Percentiles rank a stretch among this genome's conserved stretches.
Evolutionary conservation across 2,797 vertebrate genomes (phyloP).

Genomic region (Pangasius larnaudii): DNA sequence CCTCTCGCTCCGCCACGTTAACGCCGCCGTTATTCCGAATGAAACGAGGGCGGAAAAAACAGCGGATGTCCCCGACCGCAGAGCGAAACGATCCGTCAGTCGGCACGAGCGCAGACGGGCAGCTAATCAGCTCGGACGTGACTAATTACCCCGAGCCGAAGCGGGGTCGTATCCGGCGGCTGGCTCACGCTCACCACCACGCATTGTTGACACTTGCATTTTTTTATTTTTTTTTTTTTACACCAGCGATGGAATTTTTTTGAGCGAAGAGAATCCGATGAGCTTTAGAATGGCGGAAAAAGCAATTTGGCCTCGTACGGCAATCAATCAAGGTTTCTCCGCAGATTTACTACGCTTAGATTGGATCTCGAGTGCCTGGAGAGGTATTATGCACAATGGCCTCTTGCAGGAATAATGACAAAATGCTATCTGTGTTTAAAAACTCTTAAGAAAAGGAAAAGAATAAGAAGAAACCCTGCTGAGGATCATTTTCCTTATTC

Average conservation of each 20-base stretch:
- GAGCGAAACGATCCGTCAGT: background rate
- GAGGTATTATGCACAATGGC: background rate
- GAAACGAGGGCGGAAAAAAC: background rate
- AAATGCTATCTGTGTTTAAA: background rate
- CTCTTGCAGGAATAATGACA: background rate
- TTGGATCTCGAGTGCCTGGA: background rate
- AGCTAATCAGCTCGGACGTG: slow-evolving; percentile 1
- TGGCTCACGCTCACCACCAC: slow-evolving; percentile 66
- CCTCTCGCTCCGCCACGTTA: background rate
- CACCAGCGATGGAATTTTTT: background rate
- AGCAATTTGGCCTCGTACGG: background rate
- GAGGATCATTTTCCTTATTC: background rate
- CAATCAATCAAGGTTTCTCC: background rate
- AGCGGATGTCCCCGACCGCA: background rate
- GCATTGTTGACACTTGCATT: slow-evolving; percentile 63
- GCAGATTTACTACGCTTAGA: background rate
- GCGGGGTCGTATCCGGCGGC: background rate
- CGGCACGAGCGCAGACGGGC: background rate
- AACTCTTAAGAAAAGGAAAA: background rate
- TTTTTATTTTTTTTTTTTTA: background rate
- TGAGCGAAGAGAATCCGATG: background rate
- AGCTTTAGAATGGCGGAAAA: background rate
- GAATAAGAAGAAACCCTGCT: background rate
- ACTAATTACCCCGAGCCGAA: background rate
- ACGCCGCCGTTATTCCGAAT: background rate